A percentile compares a stretch with the other conserved stretches of the same genome.
Evolutionary conservation across 2,113 vertebrate species (phyloP).

Genomic region (Neodontobutis hainanensis): DNA sequence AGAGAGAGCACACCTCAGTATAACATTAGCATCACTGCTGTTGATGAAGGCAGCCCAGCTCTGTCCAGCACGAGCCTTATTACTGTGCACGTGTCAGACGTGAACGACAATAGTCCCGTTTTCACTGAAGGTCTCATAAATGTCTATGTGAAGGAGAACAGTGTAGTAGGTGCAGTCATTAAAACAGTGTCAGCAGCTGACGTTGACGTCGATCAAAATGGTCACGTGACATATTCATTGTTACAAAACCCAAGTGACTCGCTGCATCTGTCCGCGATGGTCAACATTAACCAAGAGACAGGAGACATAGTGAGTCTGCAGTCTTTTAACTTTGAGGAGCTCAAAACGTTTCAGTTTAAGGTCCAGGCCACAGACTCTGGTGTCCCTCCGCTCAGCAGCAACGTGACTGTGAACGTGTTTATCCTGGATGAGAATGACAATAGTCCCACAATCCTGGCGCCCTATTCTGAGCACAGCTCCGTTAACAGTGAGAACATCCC

Average conservation of each 20-base stretch:
- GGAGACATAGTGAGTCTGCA: constrained; percentile 1
- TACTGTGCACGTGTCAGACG: constrained; percentile 81
- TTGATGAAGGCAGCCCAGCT: constrained; percentile 81
- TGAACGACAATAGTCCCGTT: constrained; percentile 85
- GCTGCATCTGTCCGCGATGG: constrained; percentile 31
- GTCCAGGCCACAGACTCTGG: constrained; percentile 11
- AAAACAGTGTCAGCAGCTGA: constrained; percentile 66
- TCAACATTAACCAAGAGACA: constrained; percentile 69
- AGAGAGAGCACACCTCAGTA: constrained; percentile 79
- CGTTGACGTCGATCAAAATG: constrained; percentile 64
- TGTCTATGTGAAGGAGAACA: constrained; percentile 79
- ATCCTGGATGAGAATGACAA: constrained; percentile 4
- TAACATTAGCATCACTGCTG: constrained; percentile 79
- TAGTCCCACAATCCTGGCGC: constrained; percentile 5
- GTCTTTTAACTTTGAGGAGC: constrained; percentile 11
- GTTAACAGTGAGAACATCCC: constrained; percentile 8
- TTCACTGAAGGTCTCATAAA: constrained; percentile 67
- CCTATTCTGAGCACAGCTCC: constrained; percentile 8
- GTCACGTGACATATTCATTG: constrained; percentile 55
- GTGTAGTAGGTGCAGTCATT: constrained; percentile 57
- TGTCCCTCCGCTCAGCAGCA: constrained; percentile 7
- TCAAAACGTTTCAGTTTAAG: constrained; percentile 7
- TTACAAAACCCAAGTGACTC: constrained; percentile 20
- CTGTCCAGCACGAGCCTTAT: constrained; percentile 73
- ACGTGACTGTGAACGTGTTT: constrained; percentile 5